Base-by-base conservation (phyloP, 53 echinoderm and acorn worm genomes). In the Actinopyga echinites region DNA sequence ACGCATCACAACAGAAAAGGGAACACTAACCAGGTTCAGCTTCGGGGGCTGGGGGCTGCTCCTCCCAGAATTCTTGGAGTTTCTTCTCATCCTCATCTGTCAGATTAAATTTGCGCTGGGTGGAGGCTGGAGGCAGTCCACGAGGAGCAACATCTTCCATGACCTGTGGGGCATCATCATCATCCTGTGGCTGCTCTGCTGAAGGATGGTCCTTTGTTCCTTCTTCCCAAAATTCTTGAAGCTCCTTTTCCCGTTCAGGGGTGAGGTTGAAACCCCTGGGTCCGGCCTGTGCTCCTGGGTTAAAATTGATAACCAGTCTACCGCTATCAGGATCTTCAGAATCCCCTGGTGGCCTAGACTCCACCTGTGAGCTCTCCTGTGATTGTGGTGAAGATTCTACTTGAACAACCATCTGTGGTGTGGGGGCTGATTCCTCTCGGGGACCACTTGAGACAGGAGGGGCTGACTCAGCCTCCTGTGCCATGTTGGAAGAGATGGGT, bases 51-150 rank as follows among this genome's bases (percentile, higher is more conserved):
- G 42, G 37, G 33, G 81, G 81, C n/a, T 62, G 11, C 34, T 59
- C 45, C 1, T 93, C 90, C 86, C 90, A 86, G 6, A 93, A 83
- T 17, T 93, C 83, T 59, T 88, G 87, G 64, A 93, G 69, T 58
- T 88, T 81, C 44, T 74, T 56, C 31, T 93, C 88, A 12, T 93
- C 86, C 0, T 83, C 90, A 1, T 87, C 88, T 5, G 88, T 90
- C 85, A 93, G 83, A n/a, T 36, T 34, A 37, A 80, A 59, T 34
- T 61, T 80, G 37, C 17, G 60, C 8, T 38, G 60, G 37, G 22
- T 38, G 28, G 52, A 54, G 35, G 60, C 60, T 59, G 60, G 81
- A 25, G 81, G 60, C 32, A 59, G 60, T 36, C 40, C 40, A 28
- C 34, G 32, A 2, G 60, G 60, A 2, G 60, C 81, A 59, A 80